A percentile compares a stretch with the other conserved stretches of the same genome.
phyloP scores from a whole-genome alignment of 2,888 invertebrate species.

The Volucella bombylans region DNA sequence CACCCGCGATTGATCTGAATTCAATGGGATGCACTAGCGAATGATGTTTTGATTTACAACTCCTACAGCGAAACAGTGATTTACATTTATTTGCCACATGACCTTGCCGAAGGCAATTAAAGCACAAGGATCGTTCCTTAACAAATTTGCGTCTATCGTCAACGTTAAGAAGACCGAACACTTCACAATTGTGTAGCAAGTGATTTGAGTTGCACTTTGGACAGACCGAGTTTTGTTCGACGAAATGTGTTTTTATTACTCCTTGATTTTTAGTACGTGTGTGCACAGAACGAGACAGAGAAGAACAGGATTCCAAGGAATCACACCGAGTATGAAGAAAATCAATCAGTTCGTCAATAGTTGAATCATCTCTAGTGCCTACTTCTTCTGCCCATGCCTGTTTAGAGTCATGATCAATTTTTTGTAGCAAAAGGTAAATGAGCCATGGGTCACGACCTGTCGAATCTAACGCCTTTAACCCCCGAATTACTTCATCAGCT shows the following conservation, averaged over 20 bases:
- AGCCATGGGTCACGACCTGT: conserved; percentile 16
- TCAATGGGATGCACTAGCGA: background rate
- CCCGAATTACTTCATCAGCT: too few species aligned
- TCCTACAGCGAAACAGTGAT: conserved; percentile 1
- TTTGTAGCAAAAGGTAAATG: conserved; percentile 14
- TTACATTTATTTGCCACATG: conserved; percentile 4
- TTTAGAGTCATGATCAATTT: background rate
- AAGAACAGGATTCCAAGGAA: background rate
- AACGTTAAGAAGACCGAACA: background rate
- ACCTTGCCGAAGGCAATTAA: conserved; percentile 21
- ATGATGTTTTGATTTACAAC: background rate
- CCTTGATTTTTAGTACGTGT: background rate
- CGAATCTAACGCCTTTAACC: too few species aligned
- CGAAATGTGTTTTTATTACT: background rate
- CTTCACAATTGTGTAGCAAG: too few species aligned
- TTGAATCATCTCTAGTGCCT: conserved; percentile 7
- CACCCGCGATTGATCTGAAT: too few species aligned
- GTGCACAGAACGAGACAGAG: background rate
- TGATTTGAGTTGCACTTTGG: background rate
- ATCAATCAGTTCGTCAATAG: background rate
- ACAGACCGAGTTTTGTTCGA: background rate
- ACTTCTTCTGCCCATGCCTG: conserved; percentile 14
- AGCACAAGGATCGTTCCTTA: conserved; percentile 7
- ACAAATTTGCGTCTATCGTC: background rate
- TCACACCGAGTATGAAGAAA: conserved; percentile 7